phyloP scores from a whole-genome alignment of 2,797 vertebrate species.

The Mormyrops attenuatus region DNA sequence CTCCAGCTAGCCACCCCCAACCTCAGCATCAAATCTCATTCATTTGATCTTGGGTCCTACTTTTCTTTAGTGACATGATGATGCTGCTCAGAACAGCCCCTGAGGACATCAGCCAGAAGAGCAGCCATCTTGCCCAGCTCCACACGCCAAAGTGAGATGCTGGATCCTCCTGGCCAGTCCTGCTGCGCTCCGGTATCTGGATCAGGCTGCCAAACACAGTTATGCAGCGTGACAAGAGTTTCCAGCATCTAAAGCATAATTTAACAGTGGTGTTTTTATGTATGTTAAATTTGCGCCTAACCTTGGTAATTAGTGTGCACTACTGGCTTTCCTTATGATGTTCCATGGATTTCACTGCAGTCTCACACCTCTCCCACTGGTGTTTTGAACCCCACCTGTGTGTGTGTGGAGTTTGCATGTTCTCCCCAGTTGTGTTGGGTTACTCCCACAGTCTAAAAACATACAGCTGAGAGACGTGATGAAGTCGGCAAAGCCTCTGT shows the following conservation, averaged over 20 bases:
- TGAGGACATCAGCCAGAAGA: conserved; percentile 9
- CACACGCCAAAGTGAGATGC: background rate
- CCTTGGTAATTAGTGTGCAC: background rate
- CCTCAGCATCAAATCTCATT: background rate
- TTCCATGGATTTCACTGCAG: background rate
- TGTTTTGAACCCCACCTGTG: background rate
- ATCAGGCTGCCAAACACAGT: background rate
- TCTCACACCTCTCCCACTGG: background rate
- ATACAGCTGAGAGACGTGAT: background rate
- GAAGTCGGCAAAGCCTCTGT: background rate
- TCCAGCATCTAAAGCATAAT: background rate
- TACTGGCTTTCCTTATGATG: background rate
- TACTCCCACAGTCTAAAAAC: background rate
- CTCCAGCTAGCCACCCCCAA: background rate
- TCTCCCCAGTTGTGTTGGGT: background rate
- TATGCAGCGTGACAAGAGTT: background rate
- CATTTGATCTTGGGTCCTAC: background rate
- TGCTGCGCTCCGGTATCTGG: background rate
- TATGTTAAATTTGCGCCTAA: background rate
- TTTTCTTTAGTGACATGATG: background rate
- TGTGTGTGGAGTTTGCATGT: background rate
- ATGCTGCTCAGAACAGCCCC: background rate
- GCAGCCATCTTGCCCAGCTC: background rate
- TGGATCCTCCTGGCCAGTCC: background rate
- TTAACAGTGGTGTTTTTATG: background rate